Conservation (phyloP, 2,888 invertebrate genomes). For the Caenorhabditis wallacei region DNA sequence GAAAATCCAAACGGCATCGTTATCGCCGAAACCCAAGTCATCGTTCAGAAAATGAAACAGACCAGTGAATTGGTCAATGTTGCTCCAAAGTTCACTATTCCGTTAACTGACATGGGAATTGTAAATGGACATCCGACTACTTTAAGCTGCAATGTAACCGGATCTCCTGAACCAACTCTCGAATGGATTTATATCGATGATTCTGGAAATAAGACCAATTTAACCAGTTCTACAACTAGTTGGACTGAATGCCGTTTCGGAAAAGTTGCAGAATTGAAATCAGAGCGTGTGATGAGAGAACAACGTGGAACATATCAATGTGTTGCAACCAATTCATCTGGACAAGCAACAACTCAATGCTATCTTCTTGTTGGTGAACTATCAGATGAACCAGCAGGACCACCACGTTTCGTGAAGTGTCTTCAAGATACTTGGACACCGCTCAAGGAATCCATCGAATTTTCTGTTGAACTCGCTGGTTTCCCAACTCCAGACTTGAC, state of each 20-base stretch:
- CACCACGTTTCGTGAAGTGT: conserved; percentile 79
- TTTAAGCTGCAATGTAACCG: conserved; percentile 74
- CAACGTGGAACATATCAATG: conserved; percentile 79
- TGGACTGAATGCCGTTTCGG: conserved; percentile 77
- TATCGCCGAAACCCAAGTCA: conserved; percentile 73
- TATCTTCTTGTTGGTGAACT: conserved; percentile 78
- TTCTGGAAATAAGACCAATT: conserved; percentile 64
- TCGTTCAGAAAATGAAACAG: conserved; percentile 65
- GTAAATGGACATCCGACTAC: conserved; percentile 75
- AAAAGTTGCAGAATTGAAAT: conserved; percentile 73
- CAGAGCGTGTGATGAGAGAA: conserved; percentile 71
- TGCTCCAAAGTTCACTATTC: conserved; percentile 73
- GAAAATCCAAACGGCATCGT: conserved; percentile 83
- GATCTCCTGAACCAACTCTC: conserved; percentile 75
- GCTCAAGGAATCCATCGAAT: conserved; percentile 71
- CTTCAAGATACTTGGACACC: conserved; percentile 79
- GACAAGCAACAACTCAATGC: conserved; percentile 74
- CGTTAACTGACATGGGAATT: conserved; percentile 75
- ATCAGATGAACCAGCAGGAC: conserved; percentile 75
- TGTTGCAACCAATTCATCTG: conserved; percentile 76
- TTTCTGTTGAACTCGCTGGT: conserved; percentile 79
- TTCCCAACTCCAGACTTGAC: conserved; percentile 78
- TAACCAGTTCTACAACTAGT: conserved; percentile 65
- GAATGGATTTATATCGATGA: conserved; percentile 78
- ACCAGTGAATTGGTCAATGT: conserved; percentile 34